Conservation (phyloP, 2,888 invertebrate species). For the Drosophila cracens region DNA sequence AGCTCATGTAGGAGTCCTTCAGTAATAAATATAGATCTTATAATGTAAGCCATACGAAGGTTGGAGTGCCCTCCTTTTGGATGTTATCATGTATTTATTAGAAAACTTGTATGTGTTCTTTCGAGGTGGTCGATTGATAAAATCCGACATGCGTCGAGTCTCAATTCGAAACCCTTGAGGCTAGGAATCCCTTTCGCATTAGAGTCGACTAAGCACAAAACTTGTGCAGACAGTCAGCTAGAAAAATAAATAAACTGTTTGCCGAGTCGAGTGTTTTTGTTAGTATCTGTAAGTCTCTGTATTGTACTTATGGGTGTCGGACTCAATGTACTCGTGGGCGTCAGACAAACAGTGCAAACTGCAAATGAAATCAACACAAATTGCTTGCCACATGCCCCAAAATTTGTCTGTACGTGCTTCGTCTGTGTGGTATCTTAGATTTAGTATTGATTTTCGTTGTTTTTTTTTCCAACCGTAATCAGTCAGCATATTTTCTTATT, state of each 20-base stretch:
- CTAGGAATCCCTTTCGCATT: slow-evolving; percentile 22
- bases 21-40: background rate
- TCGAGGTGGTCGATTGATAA: slow-evolving; percentile 3
- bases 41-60: background rate
- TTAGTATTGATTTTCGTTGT: slow-evolving; percentile 53
- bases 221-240: slow-evolving; percentile 20
- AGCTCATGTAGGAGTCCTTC: background rate
- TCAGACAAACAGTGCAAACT: slow-evolving; percentile 57
- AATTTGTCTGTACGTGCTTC: slow-evolving; percentile 52
- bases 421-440: slow-evolving; percentile 48
- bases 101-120: background rate
- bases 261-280: slow-evolving; percentile 29
- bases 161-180: slow-evolving; percentile 8
- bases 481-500: slow-evolving; percentile 65
- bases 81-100: background rate
- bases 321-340: slow-evolving; percentile 46
- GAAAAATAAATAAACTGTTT: slow-evolving; percentile 38
- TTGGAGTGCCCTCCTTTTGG: background rate
- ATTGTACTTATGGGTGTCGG: slow-evolving; percentile 29
- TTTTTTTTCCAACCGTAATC: slow-evolving; percentile 48
- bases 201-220: slow-evolving; percentile 56
- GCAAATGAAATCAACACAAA: slow-evolving; percentile 79
- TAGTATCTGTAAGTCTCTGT: slow-evolving; percentile 12
- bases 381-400: slow-evolving; percentile 70
- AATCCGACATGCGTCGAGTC: slow-evolving; percentile 9